A percentile compares a stretch with the other conserved stretches of the same genome.
Conservation (phyloP, 2,888 invertebrate species). For the Marasmarcha lunaedactyla region DNA sequence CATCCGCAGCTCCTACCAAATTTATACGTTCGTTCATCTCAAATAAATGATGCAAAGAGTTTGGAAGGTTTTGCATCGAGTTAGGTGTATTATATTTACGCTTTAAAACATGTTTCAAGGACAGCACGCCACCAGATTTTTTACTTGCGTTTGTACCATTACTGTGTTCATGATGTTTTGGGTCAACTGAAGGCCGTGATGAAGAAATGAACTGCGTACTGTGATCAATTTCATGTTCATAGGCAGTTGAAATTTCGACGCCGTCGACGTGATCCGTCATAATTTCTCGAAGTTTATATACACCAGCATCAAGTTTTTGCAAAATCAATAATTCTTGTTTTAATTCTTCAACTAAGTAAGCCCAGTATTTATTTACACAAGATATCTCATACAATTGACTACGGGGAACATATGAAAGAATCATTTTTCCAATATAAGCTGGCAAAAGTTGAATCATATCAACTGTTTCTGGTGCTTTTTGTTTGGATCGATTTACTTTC, state of each 20-base stretch:
- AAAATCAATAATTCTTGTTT: constrained; percentile 30
- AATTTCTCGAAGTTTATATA: constrained; percentile 25
- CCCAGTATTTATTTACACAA: constrained; percentile 52
- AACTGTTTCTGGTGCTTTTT: not conserved
- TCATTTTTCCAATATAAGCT: constrained; percentile 34
- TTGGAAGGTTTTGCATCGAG: too few species aligned
- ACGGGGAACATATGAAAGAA: constrained; percentile 35
- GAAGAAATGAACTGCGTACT: too few species aligned
- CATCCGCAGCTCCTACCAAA: constrained; percentile 43
- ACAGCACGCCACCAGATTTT: too few species aligned
- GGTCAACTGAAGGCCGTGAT: too few species aligned
- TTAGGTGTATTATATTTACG: too few species aligned
- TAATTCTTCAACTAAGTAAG: constrained; percentile 42
- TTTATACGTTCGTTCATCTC: constrained; percentile 37
- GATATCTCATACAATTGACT: constrained; percentile 32
- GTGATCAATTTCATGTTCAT: too few species aligned
- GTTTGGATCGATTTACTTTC: not conserved
- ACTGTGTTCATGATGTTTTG: too few species aligned
- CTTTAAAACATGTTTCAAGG: too few species aligned
- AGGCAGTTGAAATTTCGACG: too few species aligned
- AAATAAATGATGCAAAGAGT: too few species aligned
- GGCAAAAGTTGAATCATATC: constrained; percentile 43
- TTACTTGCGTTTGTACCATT: too few species aligned
- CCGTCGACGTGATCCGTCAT: too few species aligned
- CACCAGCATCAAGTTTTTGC: constrained; percentile 33